Base-by-base conservation (phyloP, 2,888 invertebrate genomes). In the Plagodis pulveraria region DNA sequence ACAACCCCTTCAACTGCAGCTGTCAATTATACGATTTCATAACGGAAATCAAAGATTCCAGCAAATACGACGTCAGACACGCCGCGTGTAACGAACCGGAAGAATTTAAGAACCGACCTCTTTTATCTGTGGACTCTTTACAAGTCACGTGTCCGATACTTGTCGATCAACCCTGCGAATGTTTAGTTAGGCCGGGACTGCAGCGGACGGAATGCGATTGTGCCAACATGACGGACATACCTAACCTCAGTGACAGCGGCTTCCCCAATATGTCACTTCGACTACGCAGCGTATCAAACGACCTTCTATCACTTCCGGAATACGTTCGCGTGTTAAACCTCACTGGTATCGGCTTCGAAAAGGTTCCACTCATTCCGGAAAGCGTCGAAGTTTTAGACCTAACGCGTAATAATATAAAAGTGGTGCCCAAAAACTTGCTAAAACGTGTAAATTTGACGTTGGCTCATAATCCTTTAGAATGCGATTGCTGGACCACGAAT, bases 1-100 rank as follows among this genome's bases (percentile, higher is more conserved):
- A 72, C 49, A 86, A 86, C 52, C 83, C 82, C 0, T 67, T 78
- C 32, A 0, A 0, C 6, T 84, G 86, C 62, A 78, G 80, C 57
- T 86, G 86, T 50, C 5, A 32, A 0, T 48, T 83, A 0, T 79
- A 73, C 43, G 40, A 56, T 5, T 61, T 83, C 0, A 0, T 38
- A 0, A 6, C 6, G 11, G 44, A 56, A 32, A 12, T 50, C 8
- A 5, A n/a, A 10, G 12, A 40, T 10, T 11, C 33, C 1, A 10
- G 33, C 22, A 33, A 35, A 7, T 44, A 32, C 12, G 5, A 8
- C 9, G 40, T 40, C 33, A 5, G 7, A 34, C 10, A 42, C 10
- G 47, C 42, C 22, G 7, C 41, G 5, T 48, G 54, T 42, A n/a
- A 7, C 0, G 34, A 11, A 5, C 49, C 48, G n/a, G 5, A 36